Percentiles rank a stretch among this genome's conserved stretches.
phyloP scores from a whole-genome alignment of 2,888 invertebrate genomes.

The Athrips mouffetella region DNA sequence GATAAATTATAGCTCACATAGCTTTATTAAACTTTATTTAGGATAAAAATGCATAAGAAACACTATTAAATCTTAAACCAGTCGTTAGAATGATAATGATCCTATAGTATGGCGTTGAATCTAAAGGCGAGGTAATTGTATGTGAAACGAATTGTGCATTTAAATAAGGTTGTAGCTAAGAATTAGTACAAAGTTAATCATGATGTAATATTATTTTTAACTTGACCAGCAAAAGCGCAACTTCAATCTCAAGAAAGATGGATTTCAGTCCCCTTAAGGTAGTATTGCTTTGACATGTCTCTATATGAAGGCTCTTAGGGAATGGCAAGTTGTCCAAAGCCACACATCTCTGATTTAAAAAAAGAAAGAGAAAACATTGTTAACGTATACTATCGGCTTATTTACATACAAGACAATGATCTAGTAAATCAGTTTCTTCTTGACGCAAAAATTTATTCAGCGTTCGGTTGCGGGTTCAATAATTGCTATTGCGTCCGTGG shows the following conservation, averaged over 20 bases:
- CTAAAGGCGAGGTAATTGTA: background rate
- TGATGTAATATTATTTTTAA: background rate
- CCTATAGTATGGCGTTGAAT: background rate
- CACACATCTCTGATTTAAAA: no score
- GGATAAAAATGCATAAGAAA: background rate
- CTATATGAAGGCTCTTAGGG: no score
- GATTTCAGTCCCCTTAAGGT: no score
- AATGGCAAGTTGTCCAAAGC: no score
- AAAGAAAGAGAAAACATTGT: conserved; percentile 23
- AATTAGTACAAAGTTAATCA: background rate
- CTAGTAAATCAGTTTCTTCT: conserved; percentile 39
- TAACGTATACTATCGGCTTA: conserved; percentile 23
- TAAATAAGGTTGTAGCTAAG: background rate
- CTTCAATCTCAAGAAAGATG: no score
- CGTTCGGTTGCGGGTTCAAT: conserved; percentile 24
- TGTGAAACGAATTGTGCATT: conserved; percentile 2
- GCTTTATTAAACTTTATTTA: background rate
- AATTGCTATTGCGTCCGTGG: conserved; percentile 47
- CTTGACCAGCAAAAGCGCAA: background rate
- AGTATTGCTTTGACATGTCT: no score
- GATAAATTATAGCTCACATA: background rate
- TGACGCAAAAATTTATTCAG: conserved; percentile 23
- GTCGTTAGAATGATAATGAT: background rate
- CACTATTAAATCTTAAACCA: background rate
- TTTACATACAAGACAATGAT: conserved; percentile 39